A percentile compares a stretch with the other conserved stretches of the same genome.
These are phyloP conservation scores for Drosophila grimshawi DNA, from an alignment of 1,140 invertebrate species.

Conservation along the genomic window DNA sequence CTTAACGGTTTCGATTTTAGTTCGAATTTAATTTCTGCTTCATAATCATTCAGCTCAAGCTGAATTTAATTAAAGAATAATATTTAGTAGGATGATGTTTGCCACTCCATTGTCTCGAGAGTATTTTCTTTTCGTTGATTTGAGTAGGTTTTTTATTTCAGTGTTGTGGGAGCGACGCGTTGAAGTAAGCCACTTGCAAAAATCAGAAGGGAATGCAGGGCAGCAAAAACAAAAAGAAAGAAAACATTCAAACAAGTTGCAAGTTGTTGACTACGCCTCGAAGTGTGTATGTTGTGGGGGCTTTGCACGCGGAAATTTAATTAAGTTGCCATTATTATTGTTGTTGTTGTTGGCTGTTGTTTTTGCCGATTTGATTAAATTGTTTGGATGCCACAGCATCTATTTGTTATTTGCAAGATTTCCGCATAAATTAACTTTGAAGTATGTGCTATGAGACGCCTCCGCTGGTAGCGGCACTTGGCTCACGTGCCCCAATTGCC, in stretches of 20 bases:
- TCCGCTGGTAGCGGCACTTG: background rate
- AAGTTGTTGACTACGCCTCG: conserved; percentile 40
- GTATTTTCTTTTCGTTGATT: background rate
- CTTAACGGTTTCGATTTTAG: too few relatives aligned
- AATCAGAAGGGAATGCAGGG: background rate
- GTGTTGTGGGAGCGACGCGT: conserved; percentile 20
- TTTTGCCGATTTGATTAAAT: conserved; percentile 54
- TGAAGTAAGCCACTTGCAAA: conserved; percentile 29
- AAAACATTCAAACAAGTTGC: conserved; percentile 38
- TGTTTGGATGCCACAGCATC: conserved; percentile 55
- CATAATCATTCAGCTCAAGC: too few relatives aligned
- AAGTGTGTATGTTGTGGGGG: conserved; percentile 29
- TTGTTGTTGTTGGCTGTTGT: conserved; percentile 12
- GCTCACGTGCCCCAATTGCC: background rate
- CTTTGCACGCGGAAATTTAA: conserved; percentile 55
- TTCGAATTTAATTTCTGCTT: too few relatives aligned
- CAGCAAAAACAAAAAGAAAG: background rate
- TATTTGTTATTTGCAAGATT: conserved; percentile 51
- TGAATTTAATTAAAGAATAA: too few relatives aligned
- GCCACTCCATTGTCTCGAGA: background rate
- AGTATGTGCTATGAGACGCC: conserved; percentile 15
- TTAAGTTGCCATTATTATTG: conserved; percentile 45
- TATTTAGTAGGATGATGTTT: too few relatives aligned
- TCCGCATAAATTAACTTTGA: conserved; percentile 54
- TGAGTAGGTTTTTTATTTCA: background rate